phyloP scores from a whole-genome alignment of 2,113 vertebrate genomes.

The Aramus guarauna region DNA sequence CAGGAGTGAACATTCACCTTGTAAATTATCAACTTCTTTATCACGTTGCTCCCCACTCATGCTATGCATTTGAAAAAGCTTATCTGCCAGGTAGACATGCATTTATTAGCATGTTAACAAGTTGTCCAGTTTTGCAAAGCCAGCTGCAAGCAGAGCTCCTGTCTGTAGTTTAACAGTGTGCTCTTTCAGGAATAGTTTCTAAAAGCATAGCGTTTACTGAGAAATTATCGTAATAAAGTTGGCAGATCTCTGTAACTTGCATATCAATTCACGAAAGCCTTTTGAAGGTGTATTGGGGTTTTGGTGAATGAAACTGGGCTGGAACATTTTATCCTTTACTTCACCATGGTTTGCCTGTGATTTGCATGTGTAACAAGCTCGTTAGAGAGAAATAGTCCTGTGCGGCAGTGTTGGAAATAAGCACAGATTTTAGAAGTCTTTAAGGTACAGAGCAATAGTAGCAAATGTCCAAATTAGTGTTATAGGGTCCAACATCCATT shows the following conservation, averaged over 20 bases:
- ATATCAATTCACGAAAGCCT: neutral
- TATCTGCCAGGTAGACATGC: neutral
- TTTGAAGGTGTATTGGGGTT: neutral
- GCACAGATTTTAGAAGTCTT: neutral
- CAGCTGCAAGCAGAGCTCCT: neutral
- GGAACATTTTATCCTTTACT: neutral
- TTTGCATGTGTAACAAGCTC: neutral
- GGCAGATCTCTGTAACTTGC: neutral
- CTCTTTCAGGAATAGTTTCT: neutral
- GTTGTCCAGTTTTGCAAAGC: neutral
- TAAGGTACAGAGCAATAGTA: neutral
- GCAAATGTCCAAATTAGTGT: neutral
- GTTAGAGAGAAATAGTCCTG: neutral
- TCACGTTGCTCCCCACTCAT: neutral
- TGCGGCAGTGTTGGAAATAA: neutral
- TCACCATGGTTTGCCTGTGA: neutral
- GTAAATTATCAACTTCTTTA: neutral
- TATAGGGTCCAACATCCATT: neutral
- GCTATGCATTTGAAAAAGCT: constrained; percentile 2
- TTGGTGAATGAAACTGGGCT: neutral
- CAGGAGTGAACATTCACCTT: neutral
- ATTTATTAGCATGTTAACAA: constrained; percentile 41
- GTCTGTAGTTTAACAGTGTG: neutral
- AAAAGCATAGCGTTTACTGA: neutral
- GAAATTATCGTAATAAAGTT: neutral